Base-by-base conservation (phyloP, 2,113 vertebrate species). In the Phylloscopus whistleri region DNA sequence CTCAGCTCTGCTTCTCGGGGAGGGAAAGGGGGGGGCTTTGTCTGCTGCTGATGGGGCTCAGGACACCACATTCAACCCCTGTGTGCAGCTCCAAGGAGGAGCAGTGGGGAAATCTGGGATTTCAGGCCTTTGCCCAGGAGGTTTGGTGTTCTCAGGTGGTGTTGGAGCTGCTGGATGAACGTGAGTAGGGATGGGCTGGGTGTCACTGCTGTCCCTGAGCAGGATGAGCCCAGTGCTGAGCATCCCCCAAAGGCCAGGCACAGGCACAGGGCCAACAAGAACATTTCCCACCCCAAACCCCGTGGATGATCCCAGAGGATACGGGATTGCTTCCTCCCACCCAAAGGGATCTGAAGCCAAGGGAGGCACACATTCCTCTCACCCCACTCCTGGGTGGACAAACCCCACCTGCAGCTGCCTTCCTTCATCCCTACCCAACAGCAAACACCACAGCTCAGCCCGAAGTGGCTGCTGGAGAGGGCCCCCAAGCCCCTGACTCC, bases 1-100 rank as follows among this genome's bases (percentile, higher is more conserved):
- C 68, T 77, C 2, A 0, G 28, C 0, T 5, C 53, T 1, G 5
- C 22, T 20, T 9, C 59, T 48, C 6, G 0, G 26, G n/a, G 37
- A 46, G 27, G 26, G n/a, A n/a, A n/a, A n/a, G 8, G 7, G 53
- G 53, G 15, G 6, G 4, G 5, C 35, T 78, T 22, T 10, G 2
- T 37, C 30, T 30, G 33, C 58, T 10, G 51, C 1, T 4, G 11
- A 6, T 0, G 0, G 2, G 44, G 31, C 7, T 35, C 75, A 41
- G 60, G 43, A 30, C 66, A 22, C 3, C 62, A 6, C 1, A 0
- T 12, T 22, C 24, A 3, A 13, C 2, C 31, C 59, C 59, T 9
- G 1, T 1, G 18, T 1, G 24, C 49, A n/a, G 26, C 43, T 49
- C 62, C 39, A 2, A 30, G 52, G 84, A 74, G 60, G 35, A 62